phyloP scores from a whole-genome alignment of 1,140 invertebrate species.

The Doryteuthis pealeii region DNA sequence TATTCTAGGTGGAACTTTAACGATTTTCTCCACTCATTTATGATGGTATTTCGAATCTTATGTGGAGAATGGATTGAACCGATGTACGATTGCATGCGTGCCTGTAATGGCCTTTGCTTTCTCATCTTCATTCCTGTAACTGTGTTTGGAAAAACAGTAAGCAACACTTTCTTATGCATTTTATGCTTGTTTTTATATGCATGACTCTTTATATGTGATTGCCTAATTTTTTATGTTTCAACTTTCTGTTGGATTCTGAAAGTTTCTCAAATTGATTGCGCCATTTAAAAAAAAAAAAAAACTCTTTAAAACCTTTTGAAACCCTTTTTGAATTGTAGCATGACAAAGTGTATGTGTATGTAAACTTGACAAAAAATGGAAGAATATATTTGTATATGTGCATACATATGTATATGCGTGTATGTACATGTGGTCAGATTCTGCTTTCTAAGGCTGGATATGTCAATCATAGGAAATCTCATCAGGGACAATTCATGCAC shows the following conservation, averaged over 20 bases:
- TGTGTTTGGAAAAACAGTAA: conserved; percentile 80
- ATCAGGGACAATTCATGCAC: no score
- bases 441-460: no score
- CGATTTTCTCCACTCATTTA: conserved; percentile 96
- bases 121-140: conserved; percentile 96
- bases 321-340: no score
- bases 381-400: background rate
- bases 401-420: background rate
- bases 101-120: conserved; percentile 85
- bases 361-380: background rate
- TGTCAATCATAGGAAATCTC: no score
- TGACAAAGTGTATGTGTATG: no score
- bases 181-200: no score
- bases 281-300: no score
- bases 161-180: conserved; percentile 79
- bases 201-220: background rate
- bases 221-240: no score
- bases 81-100: conserved; percentile 97
- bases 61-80: conserved; percentile 99
- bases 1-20: conserved; percentile 91
- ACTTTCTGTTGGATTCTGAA: no score
- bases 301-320: no score
- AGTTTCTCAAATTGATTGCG: no score
- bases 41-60: conserved; percentile 96
- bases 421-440: background rate